Conservation (phyloP, 2,113 vertebrate species). For the Caretta caretta region DNA sequence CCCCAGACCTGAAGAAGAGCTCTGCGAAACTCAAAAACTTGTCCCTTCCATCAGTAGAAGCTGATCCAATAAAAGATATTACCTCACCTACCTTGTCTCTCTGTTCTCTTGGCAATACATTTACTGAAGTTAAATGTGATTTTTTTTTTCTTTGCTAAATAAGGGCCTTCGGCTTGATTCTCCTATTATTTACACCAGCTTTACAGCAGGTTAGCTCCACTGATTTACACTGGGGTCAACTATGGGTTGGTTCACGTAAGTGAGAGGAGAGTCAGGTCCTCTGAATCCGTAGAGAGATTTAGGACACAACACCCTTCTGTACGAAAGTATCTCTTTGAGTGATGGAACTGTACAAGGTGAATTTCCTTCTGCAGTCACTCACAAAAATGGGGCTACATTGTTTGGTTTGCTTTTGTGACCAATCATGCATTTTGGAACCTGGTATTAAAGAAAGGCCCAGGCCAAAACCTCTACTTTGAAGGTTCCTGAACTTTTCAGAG, state of each 20-base stretch:
- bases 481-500: not conserved
- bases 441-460: not conserved
- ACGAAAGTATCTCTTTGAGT: not conserved
- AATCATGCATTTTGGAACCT: slow-evolving; percentile 49
- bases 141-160: slow-evolving; percentile 11
- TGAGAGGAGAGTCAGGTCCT: rapidly evolving
- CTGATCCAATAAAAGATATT: not conserved
- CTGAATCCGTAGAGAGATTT: not conserved
- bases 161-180: not conserved
- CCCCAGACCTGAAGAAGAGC: not conserved
- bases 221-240: not conserved
- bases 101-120: not conserved
- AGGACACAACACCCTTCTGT: not conserved
- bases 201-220: not conserved
- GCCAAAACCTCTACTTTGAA: not conserved
- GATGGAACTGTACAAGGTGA: not conserved
- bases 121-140: not conserved
- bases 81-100: not conserved
- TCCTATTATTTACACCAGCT: not conserved
- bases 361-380: slow-evolving; percentile 15
- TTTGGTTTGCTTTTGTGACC: slow-evolving; percentile 31
- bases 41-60: not conserved
- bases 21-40: not conserved
- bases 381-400: not conserved
- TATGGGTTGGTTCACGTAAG: not conserved